These are phyloP conservation scores for Trichacis sp. DNA, from an alignment of 2,888 invertebrate genomes.

Conservation along the genomic window DNA sequence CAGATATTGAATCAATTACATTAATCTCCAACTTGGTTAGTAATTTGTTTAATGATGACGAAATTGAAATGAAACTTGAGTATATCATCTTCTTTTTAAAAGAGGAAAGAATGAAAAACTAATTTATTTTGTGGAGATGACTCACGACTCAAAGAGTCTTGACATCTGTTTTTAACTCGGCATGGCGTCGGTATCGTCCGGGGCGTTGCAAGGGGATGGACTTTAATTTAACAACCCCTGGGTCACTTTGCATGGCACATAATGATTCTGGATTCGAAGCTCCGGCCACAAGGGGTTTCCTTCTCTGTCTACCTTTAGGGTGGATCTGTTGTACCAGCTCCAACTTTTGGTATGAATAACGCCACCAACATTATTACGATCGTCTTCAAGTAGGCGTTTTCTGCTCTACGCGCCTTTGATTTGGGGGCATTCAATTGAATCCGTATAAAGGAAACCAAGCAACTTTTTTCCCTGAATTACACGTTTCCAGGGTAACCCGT, in stretches of 20 bases:
- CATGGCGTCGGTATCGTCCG: conserved; percentile 59
- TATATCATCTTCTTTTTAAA: too few relatives aligned
- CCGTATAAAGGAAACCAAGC: not conserved
- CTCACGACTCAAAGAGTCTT: conserved; percentile 57
- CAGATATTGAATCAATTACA: too few relatives aligned
- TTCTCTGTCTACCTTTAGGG: conserved; percentile 49
- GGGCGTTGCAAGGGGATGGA: conserved; percentile 62
- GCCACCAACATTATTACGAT: conserved; percentile 38
- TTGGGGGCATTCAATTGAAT: not conserved
- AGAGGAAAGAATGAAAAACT: too few relatives aligned
- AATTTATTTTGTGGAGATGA: too few relatives aligned
- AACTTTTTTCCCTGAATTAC: not conserved
- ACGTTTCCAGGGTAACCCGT: not conserved
- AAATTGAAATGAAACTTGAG: too few relatives aligned
- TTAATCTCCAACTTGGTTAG: too few relatives aligned
- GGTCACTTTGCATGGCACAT: conserved; percentile 62
- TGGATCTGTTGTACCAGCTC: conserved; percentile 49
- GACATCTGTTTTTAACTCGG: conserved; percentile 63
- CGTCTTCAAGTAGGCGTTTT: conserved; percentile 19
- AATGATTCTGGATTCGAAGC: conserved; percentile 48
- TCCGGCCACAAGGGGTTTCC: conserved; percentile 59
- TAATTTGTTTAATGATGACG: too few relatives aligned
- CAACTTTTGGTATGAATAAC: conserved; percentile 55
- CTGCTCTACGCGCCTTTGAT: conserved; percentile 10
- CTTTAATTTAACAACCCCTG: conserved; percentile 67